Evolutionary conservation across 2,888 invertebrate genomes (phyloP), one percentile per base, ranked within the genome.

Genomic region (Mystacides longicornis): DNA sequence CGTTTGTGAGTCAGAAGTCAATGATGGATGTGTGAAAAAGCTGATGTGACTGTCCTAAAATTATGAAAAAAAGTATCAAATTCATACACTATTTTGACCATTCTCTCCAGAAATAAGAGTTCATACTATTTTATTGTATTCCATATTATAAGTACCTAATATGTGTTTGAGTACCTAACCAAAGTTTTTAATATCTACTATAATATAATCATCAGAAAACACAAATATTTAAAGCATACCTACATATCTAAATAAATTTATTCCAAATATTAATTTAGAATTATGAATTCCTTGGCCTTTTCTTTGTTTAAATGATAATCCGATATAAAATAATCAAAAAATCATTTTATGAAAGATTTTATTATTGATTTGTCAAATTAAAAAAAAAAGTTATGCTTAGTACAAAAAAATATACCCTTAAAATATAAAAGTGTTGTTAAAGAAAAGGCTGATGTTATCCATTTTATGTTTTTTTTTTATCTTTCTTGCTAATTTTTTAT

Each of bases 371-470:
- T 11, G 11, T 27, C 27, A 27, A 27, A 27, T 7, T 27, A 27
- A 27, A 43, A 43, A 20, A 20, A 43, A 43, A 11, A 43, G 18
- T 19, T 43, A 18, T 43, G 43, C 1, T 23, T 49, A 23, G 23
- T 49, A 52, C 23, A 54, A 20, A 48, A 48, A 22, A 16, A 27
- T 52, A 2, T n/a, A n/a, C 5, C 5, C 18, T 46, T 16, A 45
- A 21, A 43, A 16, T 33, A 20, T 37, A 20, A 37, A 37, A 49
- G 31, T 37, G 37, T n/a, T 33, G 7, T 51, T 51, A 47, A 71
- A 71, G 70, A 68, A 63, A 66, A 70, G 70, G 71, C 67, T 68
- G 70, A 71, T 65, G 70, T 65, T 67, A 67, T 67, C 66, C 69
- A 70, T 68, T 37, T 14, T 37, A 37, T 37, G n/a, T n/a, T n/a